Evolutionary conservation across 1,140 invertebrate species (phyloP), one percentile per base, ranked within the genome.

Genomic region (Drosophila pseudoananassae): DNA sequence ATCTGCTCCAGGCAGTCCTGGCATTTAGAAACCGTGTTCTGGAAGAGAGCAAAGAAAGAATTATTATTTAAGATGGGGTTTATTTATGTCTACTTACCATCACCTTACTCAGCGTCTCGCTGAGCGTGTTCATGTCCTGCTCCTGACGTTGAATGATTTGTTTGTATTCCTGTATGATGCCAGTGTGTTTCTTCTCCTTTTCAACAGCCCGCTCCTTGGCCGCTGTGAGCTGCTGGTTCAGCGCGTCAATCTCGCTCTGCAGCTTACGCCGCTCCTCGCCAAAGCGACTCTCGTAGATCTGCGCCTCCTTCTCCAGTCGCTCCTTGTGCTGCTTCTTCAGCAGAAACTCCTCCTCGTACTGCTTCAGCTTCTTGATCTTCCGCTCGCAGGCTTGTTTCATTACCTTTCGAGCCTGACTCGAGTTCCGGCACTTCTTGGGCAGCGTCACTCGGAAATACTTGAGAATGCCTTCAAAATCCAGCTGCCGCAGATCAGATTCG

Each of bases 381-480:
- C 98, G 94, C 80, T 95, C 95, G 81, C 97, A 97, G 5, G 98
- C 98, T 47, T 96, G 93, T 91, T 97, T 97, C 92, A 99, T 96
- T 7, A 99, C 94, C 56, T 97, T 95, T 49, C 95, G 95, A 0
- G 98, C 97, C 2, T 96, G 94, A 79, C 98, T 97, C 92, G 99
- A 97, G 23, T 95, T 96, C 46, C 98, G 95, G 91, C 98, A 99
- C 90, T 98, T 98, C 92, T 99, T 99, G 10, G 99, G 99, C 59
- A 99, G 93, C 12, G 97, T 96, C 1, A 99, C 98, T 54, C 98
- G 95, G 91, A 98, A 98, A 92, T 97, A 97, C 90, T 98, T 98
- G 3, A 98, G 92, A 95, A 99, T 94, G 94, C 98, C 92, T 93
- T 99, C 99, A 92, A 99, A 99, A 93, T 99, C 99, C 47, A 98